These are phyloP conservation scores for Ciconia maguari DNA, from an alignment of 2,113 vertebrate genomes.

Conservation along the genomic window DNA sequence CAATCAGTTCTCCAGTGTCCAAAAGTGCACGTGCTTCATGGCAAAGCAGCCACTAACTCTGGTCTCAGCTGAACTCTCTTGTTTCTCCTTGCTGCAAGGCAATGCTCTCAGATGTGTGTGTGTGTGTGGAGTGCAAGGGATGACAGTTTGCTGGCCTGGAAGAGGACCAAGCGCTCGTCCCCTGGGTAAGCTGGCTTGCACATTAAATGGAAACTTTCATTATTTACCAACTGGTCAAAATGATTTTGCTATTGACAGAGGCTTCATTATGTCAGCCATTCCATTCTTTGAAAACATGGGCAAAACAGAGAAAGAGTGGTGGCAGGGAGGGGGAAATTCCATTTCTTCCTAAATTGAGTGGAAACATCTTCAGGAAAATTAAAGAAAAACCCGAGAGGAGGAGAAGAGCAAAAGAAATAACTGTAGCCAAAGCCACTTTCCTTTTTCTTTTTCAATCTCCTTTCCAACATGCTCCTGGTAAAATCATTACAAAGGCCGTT, in stretches of 20 bases:
- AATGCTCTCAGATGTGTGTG: neutral
- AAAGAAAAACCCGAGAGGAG: slow-evolving; percentile 60
- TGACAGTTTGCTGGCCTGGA: slow-evolving; percentile 33
- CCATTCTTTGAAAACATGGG: slow-evolving; percentile 44
- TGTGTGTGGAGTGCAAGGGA: neutral
- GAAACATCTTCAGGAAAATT: slow-evolving; percentile 62
- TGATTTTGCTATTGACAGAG: slow-evolving; percentile 63
- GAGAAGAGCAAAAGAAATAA: slow-evolving; percentile 59
- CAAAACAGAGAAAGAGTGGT: slow-evolving; percentile 26
- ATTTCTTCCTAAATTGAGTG: slow-evolving; percentile 66
- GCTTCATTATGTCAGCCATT: slow-evolving; percentile 49
- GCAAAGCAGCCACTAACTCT: neutral
- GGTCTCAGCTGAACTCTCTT: neutral
- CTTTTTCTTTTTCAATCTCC: slow-evolving; percentile 77
- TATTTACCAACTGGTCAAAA: slow-evolving; percentile 47
- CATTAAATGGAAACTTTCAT: slow-evolving; percentile 56
- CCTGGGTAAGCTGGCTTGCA: slow-evolving; percentile 17
- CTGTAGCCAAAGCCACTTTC: slow-evolving; percentile 63
- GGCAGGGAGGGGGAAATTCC: slow-evolving; percentile 57
- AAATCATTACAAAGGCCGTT: slow-evolving; percentile 85
- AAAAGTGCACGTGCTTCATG: neutral
- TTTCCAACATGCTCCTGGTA: slow-evolving; percentile 79
- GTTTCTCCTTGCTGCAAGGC: neutral
- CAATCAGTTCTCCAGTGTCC: neutral
- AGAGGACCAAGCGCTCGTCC: neutral